Conservation (phyloP, 1,140 invertebrate species). For the Sinonovacula constricta region DNA sequence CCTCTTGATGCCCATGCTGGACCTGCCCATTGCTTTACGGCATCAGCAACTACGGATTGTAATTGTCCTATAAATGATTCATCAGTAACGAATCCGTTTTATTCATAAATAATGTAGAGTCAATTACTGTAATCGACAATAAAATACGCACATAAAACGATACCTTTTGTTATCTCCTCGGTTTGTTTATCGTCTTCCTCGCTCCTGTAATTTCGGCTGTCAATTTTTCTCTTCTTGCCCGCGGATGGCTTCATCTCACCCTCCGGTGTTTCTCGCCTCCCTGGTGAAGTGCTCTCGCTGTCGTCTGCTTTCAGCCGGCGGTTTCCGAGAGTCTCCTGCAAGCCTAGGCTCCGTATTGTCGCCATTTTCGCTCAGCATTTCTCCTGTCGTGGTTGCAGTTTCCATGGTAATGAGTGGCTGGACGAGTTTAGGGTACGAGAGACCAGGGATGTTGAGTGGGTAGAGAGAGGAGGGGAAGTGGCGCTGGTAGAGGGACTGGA, state of each 20-base stretch:
- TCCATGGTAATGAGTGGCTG: slow-evolving; percentile 51
- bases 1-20: background rate
- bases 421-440: slow-evolving; percentile 63
- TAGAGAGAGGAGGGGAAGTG: slow-evolving; percentile 27
- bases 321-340: background rate
- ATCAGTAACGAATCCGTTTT: background rate
- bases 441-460: slow-evolving; percentile 58
- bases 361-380: slow-evolving; percentile 14
- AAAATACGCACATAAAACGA: background rate
- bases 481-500: slow-evolving; percentile 27
- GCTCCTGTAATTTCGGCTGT: slow-evolving; percentile 35
- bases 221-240: slow-evolving; percentile 40
- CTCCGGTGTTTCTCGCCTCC: slow-evolving; percentile 25
- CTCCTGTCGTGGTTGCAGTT: too few relatives aligned
- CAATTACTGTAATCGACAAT: slow-evolving; percentile 1
- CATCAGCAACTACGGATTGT: background rate
- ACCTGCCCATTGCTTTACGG: background rate
- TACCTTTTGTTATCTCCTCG: background rate
- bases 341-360: background rate
- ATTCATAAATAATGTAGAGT: background rate
- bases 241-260: slow-evolving; percentile 16
- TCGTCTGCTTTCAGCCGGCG: background rate
- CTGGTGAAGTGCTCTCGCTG: background rate
- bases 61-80: background rate
- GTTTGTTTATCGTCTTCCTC: slow-evolving; percentile 3